Conservation (phyloP, 1,140 invertebrate species). For the Lasioglossum albipes region DNA sequence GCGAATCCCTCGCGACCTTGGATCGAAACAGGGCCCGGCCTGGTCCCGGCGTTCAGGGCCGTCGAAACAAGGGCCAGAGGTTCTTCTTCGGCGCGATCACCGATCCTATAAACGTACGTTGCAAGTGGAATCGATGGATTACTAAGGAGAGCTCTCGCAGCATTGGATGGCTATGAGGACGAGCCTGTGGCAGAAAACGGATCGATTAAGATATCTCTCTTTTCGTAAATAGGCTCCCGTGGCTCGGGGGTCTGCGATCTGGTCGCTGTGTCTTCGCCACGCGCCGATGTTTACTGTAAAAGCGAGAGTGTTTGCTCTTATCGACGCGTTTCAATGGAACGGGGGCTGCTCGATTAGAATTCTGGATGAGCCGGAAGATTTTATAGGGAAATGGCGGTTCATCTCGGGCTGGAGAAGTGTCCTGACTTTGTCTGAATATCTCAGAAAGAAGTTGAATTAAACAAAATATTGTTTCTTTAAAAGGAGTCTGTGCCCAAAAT, state of each 20-base stretch:
- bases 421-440: too few relatives aligned
- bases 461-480: too few relatives aligned
- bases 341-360: not conserved
- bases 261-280: constrained; percentile 4
- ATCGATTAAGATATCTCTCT: constrained; percentile 31
- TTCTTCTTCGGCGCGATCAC: too few relatives aligned
- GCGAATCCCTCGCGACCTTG: constrained; percentile 43
- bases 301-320: constrained; percentile 32
- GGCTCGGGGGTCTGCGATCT: not conserved
- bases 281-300: constrained; percentile 23
- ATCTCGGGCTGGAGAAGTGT: too few relatives aligned
- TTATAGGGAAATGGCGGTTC: too few relatives aligned
- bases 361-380: too few relatives aligned
- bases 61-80: constrained; percentile 3
- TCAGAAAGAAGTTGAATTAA: too few relatives aligned
- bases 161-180: too few relatives aligned
- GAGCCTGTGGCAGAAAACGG: not conserved
- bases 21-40: constrained; percentile 3
- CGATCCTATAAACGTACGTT: not conserved
- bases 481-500: too few relatives aligned
- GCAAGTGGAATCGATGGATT: not conserved
- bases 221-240: constrained; percentile 20
- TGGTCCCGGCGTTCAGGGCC: constrained; percentile 23
- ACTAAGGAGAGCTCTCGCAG: too few relatives aligned
- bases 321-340: constrained; percentile 9